phyloP scores from a whole-genome alignment of 2,797 vertebrate genomes.

The Lepus townsendii region DNA sequence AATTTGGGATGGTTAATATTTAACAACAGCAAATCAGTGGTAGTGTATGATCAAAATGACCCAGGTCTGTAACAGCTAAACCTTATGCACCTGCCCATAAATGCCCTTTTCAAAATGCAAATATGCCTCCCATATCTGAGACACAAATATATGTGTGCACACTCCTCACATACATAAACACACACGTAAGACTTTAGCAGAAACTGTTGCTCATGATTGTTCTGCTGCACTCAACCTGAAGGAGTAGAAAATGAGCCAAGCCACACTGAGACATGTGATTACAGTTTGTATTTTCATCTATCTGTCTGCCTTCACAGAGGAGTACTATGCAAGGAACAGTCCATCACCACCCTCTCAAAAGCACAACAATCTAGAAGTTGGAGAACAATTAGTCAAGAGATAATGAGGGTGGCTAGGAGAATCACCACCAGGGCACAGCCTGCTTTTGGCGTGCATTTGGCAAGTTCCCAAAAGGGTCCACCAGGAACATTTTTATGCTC shows the following conservation, averaged over 20 bases:
- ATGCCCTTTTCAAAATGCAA: not conserved
- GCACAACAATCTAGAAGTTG: not conserved
- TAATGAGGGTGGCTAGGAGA: not conserved
- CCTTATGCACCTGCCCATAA: not conserved
- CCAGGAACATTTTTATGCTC: not conserved
- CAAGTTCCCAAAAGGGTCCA: not conserved
- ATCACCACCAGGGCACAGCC: not conserved
- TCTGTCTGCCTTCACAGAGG: not conserved
- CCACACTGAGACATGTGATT: not conserved
- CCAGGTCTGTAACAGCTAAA: not conserved
- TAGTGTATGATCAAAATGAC: not conserved
- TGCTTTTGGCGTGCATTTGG: not conserved
- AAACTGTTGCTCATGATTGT: not conserved
- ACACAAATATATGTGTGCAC: not conserved
- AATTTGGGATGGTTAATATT: not conserved
- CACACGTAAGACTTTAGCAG: not conserved
- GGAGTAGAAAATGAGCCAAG: conserved; percentile 24
- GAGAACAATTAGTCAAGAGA: not conserved
- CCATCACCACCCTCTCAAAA: not conserved
- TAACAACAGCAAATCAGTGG: not conserved
- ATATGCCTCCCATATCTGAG: not conserved
- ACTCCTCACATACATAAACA: not conserved
- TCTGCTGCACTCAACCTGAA: not conserved
- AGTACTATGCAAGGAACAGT: not conserved
- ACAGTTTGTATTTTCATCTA: conserved; percentile 69